Base-by-base conservation (phyloP, 2,113 vertebrate species). In the Oryzias celebensis region DNA sequence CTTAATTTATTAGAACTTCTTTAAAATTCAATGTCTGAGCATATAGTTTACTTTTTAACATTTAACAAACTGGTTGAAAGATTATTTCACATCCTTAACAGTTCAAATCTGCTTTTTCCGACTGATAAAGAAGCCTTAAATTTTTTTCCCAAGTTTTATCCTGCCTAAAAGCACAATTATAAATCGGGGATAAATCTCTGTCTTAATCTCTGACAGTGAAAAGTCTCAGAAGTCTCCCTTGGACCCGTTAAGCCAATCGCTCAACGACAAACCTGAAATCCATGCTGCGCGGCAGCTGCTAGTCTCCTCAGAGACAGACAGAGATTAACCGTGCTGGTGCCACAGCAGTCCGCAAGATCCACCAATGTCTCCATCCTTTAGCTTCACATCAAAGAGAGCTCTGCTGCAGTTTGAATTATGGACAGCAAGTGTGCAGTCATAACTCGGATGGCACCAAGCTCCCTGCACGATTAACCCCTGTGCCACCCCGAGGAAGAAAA, bases 321-420 rank as follows among this genome's bases (percentile, higher is more conserved):
- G 77, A 67, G 78, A 84, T 85, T 64, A 61, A 65, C 31, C 64
- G 52, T 14, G 58, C 62, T 22, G 78, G 76, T 68, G 73, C 74
- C 80, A 70, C 17, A 41, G 45, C 71, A 52, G 60, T 66, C 48
- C 60, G 10, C 41, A 1, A 23, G 66, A 71, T 58, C 63, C 58
- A 53, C 57, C 56, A 45, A 42, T 4, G 45, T 82, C 85, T 71
- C 58, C 61, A 45, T 77, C 53, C 65, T 31, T 67, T 66, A 48
- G 55, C 62, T 47, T 44, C 1, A 69, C 78, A 81, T 88, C 83
- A 87, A 82, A 85, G 66, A 45, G 10, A 3, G 13, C 62, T 45
- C 41, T 2, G 48, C 65, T 60, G 48, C 52, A 63, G 60, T 75
- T 75, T 84, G 85, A 88, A 65, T 78, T 81, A 85, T 80, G 68